Evolutionary conservation across 2,888 invertebrate genomes (phyloP), one percentile per base, ranked within the genome.

Genomic region (Marasmarcha lunaedactyla): DNA sequence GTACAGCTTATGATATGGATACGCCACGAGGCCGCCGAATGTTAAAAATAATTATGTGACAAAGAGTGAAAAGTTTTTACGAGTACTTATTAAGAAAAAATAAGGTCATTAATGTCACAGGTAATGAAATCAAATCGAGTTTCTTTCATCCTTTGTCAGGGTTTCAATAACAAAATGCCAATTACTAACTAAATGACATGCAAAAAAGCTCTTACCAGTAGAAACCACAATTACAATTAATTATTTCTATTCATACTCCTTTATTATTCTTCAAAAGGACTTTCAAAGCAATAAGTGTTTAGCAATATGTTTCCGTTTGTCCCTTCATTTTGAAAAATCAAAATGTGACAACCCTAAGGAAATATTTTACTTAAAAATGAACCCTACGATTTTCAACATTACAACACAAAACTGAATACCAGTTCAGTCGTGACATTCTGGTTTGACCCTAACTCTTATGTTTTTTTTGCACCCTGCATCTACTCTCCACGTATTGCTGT

Each of bases 161-260:
- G 39, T 15, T 14, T 26, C 35, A 25, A 35, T 14, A 9, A n/a
- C 13, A 12, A 25, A 36, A 14, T 14, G 36, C 51, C 54, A 55
- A 64, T 56, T 53, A 59, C 52, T 55, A 54, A 51, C 42, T 49
- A 49, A 50, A 54, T 42, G 46, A 44, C 46, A 46, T 52, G 44
- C 41, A 42, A 47, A 50, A 48, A 42, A 15, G 45, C 46, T 44
- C 48, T 44, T 46, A 43, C 44, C 3, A 30, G 11, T 30, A 11
- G 10, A 11, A 48, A 56, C 61, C 66, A 60, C 62, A 69, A 59
- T 61, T 55, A 63, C 63, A 64, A 54, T 60, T 57, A 65, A 66
- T 67, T 62, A 57, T 59, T 59, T 56, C 55, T 54, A 54, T 57
- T 52, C 49, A 44, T 45, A 42, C 42, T 42, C 49, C 52, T 48